Evolutionary conservation across 1,140 invertebrate species (phyloP).

Genomic region (Brachystomella parvula): DNA sequence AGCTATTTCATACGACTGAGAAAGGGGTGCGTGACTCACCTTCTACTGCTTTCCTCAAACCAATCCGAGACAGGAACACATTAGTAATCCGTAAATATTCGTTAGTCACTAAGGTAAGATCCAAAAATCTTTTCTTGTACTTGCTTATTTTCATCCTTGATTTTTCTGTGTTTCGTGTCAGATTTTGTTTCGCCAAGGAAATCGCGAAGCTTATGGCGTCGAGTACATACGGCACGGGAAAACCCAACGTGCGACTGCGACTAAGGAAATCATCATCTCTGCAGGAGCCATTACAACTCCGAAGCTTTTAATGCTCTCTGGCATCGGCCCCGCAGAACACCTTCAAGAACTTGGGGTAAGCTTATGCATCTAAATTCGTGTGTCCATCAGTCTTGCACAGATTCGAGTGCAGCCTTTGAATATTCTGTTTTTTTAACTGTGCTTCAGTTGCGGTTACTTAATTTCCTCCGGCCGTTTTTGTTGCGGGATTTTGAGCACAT

Average conservation of each 20-base stretch:
- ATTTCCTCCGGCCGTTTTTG: too few relatives aligned
- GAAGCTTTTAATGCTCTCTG: slow-evolving; percentile 48
- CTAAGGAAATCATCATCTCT: slow-evolving; percentile 17
- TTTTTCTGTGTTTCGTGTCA: neutral
- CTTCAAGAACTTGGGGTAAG: slow-evolving; percentile 39
- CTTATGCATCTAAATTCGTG: neutral
- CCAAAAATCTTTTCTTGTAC: neutral
- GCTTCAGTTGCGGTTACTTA: too few relatives aligned
- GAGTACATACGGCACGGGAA: slow-evolving; percentile 14
- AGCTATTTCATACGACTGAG: slow-evolving; percentile 4
- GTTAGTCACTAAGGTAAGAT: slow-evolving; percentile 14
- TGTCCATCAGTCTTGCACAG: neutral
- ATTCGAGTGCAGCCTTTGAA: neutral
- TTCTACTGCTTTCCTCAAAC: slow-evolving; percentile 22
- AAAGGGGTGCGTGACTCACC: slow-evolving; percentile 18
- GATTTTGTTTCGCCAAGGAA: neutral
- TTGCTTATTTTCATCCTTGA: neutral
- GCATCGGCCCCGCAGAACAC: slow-evolving; percentile 46
- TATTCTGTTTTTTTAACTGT: too few relatives aligned
- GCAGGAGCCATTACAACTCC: slow-evolving; percentile 43
- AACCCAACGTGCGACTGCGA: neutral
- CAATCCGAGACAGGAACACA: slow-evolving; percentile 16
- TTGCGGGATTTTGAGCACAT: too few relatives aligned
- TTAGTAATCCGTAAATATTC: slow-evolving; percentile 20
- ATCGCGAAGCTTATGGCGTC: slow-evolving; percentile 12